Evolutionary conservation across 2,797 vertebrate genomes (phyloP).

Genomic region (Gallinago stenura): DNA sequence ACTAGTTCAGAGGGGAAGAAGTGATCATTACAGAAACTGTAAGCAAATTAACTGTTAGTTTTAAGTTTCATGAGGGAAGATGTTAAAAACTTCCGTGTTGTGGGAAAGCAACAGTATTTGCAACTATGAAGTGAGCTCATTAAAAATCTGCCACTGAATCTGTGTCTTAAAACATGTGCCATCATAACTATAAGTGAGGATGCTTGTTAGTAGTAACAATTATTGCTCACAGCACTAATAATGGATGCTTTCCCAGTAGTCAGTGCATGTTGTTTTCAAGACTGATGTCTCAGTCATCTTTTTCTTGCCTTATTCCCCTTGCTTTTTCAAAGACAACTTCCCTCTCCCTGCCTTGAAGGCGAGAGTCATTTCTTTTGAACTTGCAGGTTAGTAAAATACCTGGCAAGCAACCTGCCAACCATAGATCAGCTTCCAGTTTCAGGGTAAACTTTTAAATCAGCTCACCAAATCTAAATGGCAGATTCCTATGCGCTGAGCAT

Average conservation of each 20-base stretch:
- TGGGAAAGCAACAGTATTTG: neutral
- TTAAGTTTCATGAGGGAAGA: neutral
- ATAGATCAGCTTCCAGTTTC: neutral
- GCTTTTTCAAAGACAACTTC: neutral
- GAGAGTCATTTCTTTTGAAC: neutral
- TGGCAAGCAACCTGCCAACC: neutral
- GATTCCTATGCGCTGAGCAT: neutral
- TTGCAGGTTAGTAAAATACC: neutral
- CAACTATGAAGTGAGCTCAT: neutral
- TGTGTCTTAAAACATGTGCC: neutral
- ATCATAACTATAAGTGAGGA: neutral
- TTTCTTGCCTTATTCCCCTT: neutral
- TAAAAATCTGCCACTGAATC: slow-evolving; percentile 33
- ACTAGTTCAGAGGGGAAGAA: neutral
- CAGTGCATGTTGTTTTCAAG: neutral
- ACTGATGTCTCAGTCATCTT: neutral
- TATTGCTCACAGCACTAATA: slow-evolving; percentile 9
- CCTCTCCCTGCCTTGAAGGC: neutral
- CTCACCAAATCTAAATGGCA: neutral
- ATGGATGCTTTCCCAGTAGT: neutral
- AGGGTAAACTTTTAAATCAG: neutral
- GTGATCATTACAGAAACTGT: neutral
- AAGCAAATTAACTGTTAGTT: neutral
- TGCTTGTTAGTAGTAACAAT: slow-evolving; percentile 10
- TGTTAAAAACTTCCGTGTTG: neutral